Base-by-base conservation (phyloP, 2,888 invertebrate genomes). In the Sussaba pulchella region DNA sequence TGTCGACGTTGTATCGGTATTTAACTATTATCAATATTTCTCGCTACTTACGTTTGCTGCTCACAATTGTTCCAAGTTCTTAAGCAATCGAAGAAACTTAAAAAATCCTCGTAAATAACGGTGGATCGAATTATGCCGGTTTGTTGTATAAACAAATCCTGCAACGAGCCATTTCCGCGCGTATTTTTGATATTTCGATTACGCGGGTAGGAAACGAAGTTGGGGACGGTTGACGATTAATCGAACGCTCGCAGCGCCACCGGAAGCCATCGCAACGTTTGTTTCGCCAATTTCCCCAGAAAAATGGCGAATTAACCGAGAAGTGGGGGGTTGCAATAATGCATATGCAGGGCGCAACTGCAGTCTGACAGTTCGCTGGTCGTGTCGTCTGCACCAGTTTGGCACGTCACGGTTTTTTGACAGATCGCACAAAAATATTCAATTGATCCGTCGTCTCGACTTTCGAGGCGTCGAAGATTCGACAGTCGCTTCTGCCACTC, bases 321-420 rank as follows among this genome's bases (percentile, higher is more conserved):
- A 26, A 45, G 57, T 41, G 8, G 41, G 52, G 52, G 17, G 26
- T 2, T 21, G 36, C 47, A 26, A 57, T 59, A 59, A 75, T 61
- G 61, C 71, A 61, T 59, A 66, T 41, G 17, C 41, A 64, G 39
- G 69, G 43, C 64, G 73, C 52, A 64, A 64, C 70, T 17, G 54
- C 69, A 47, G 54, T 73, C 69, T 73, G 78, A 78, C 78, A 78
- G 78, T 69, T 67, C 66, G 50, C 41, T 21, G 54, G 47, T 14
- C 52, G 45, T 61, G 79, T 80, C 79, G 79, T 80, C 79, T 80
- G 79, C 64, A 66, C 43, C 31, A n/a, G n/a, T n/a, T n/a, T n/a
- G n/a, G n/a, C n/a, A n/a, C n/a, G n/a, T n/a, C 69, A 39, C 75
- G 63, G 31, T 9, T 57, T 59, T 79, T 83, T 84, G 72, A 84